phyloP scores from a whole-genome alignment of 2,797 vertebrate genomes.

The Pantherophis alleghaniensis region DNA sequence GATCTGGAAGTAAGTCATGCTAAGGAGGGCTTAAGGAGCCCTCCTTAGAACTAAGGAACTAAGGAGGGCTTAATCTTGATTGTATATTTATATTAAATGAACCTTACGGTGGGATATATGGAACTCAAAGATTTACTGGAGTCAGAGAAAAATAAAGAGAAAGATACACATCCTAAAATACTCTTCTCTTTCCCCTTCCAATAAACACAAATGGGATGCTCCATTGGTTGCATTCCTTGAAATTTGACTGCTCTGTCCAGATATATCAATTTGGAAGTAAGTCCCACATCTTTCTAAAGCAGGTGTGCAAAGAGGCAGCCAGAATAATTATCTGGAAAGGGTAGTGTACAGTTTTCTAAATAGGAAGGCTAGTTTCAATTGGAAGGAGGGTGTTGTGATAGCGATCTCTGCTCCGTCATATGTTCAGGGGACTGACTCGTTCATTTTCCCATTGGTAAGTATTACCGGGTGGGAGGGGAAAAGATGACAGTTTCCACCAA shows the following conservation, averaged over 20 bases:
- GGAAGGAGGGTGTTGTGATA: neutral
- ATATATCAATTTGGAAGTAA: neutral
- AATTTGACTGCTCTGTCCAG: neutral
- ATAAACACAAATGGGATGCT: neutral
- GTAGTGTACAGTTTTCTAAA: neutral
- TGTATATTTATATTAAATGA: neutral
- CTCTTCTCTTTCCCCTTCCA: neutral
- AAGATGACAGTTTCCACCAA: neutral
- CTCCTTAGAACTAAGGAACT: neutral
- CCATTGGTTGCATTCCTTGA: neutral
- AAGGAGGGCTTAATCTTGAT: neutral
- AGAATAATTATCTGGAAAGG: neutral
- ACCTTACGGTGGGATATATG: neutral
- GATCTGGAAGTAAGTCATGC: neutral
- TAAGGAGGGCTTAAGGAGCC: neutral
- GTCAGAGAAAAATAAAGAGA: neutral
- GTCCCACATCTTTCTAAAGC: neutral
- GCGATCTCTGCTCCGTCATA: neutral
- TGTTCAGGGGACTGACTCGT: neutral
- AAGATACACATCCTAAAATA: neutral
- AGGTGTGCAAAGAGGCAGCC: neutral
- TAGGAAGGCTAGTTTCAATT: neutral
- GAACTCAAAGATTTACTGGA: neutral
- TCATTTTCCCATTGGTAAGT: neutral
- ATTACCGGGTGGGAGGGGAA: neutral